A percentile compares a stretch with the other conserved stretches of the same genome.
These are phyloP conservation scores for Schizopygopsis pylzovi DNA, from an alignment of 2,797 vertebrate species.

Conservation along the genomic window DNA sequence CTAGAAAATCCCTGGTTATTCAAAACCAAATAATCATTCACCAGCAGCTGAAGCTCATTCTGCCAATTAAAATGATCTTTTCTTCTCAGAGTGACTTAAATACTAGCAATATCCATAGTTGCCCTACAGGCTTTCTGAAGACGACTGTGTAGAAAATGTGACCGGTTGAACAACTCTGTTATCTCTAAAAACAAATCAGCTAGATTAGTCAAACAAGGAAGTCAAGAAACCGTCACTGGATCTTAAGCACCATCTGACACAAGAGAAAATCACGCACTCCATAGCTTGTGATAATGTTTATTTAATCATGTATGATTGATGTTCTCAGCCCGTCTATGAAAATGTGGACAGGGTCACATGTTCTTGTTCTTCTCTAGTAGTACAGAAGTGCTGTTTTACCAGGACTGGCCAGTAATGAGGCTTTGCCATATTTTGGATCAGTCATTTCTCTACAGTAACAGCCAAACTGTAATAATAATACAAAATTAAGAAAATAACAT, in stretches of 20 bases:
- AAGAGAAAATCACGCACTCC: not conserved
- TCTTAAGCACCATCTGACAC: not conserved
- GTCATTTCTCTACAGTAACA: no score
- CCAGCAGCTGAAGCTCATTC: not conserved
- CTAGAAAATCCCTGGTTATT: not conserved
- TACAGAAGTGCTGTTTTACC: no score
- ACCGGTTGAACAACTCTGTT: not conserved
- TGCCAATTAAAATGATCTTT: not conserved
- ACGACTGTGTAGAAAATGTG: not conserved
- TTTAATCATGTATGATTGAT: not conserved
- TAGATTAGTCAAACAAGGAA: not conserved
- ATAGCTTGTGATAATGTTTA: not conserved
- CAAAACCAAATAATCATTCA: not conserved
- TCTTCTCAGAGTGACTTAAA: not conserved
- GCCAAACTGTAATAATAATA: not conserved
- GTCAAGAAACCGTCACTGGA: not conserved
- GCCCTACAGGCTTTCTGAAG: not conserved
- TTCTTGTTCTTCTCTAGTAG: no score
- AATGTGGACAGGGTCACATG: not conserved
- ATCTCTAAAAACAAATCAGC: not conserved
- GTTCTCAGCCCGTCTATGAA: not conserved
- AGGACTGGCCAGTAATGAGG: no score
- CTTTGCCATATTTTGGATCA: no score
- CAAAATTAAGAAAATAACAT: no score
- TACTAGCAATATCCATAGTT: not conserved